Percentiles rank a stretch among this genome's conserved stretches.
Evolutionary conservation across 1,140 invertebrate species (phyloP).

Genomic region (Chymomyza costata): DNA sequence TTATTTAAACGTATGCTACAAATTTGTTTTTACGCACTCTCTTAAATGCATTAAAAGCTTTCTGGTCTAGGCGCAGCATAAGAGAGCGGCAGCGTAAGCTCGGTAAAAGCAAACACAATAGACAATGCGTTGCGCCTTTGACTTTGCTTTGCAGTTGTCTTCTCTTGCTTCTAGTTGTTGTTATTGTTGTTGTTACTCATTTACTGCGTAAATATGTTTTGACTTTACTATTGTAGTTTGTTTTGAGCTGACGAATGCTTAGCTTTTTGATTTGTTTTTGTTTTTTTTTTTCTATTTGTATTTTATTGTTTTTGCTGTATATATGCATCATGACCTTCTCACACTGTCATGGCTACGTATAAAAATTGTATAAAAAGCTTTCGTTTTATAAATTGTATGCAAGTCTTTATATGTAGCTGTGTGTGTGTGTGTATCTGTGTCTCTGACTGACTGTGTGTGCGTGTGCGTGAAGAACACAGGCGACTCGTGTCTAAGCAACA

Average conservation of each 20-base stretch:
- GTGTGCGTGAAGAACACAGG: slow-evolving; percentile 61
- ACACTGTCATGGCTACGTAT: slow-evolving; percentile 74
- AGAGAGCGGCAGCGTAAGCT: too few species aligned
- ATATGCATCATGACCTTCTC: slow-evolving; percentile 66
- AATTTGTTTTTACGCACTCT: too few species aligned
- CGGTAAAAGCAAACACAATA: not conserved
- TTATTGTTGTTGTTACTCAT: slow-evolving; percentile 27
- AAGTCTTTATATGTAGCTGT: slow-evolving; percentile 50
- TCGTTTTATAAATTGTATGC: slow-evolving; percentile 69
- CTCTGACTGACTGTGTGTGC: slow-evolving; percentile 16
- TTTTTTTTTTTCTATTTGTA: too few species aligned
- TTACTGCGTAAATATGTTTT: slow-evolving; percentile 60
- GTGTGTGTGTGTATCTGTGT: slow-evolving; percentile 16
- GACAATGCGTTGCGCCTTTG: slow-evolving; percentile 55
- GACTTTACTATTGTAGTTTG: slow-evolving; percentile 5
- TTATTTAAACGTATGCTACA: too few species aligned
- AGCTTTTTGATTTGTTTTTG: slow-evolving; percentile 35
- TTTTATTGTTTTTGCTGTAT: slow-evolving; percentile 24
- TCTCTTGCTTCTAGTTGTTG: slow-evolving; percentile 11
- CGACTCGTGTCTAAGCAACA: slow-evolving; percentile 56
- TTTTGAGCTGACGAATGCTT: slow-evolving; percentile 1
- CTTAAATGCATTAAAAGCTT: too few species aligned
- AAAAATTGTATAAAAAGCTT: slow-evolving; percentile 67
- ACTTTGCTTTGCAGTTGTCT: slow-evolving; percentile 41
- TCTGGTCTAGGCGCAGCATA: too few species aligned